Evolutionary conservation across 2,797 vertebrate species (phyloP), one percentile per base, ranked within the genome.

Genomic region (Lagocephalus sceleratus): DNA sequence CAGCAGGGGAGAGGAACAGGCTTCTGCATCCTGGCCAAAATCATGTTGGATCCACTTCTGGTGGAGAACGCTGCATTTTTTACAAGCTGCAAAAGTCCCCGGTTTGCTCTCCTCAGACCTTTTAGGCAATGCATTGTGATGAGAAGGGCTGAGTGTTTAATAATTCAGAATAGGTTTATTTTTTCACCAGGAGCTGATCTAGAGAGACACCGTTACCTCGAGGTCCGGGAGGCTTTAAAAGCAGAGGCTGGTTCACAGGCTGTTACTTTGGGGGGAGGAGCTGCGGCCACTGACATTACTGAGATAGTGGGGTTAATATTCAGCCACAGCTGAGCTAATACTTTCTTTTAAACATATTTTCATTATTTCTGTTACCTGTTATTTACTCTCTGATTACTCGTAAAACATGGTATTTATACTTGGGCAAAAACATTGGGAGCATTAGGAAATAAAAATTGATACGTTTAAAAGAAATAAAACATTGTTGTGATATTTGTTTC

Each of bases 51-150:
- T 63, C 83, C 84, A 50, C 53, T 48, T 84, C 79, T 83, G 40
- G 64, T 46, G 42, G 60, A 67, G 61, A 71, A 65, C 19, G 79
- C 75, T 63, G 75, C 75, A 83, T 86, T 83, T 78, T 84, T 88
- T 26, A 89, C 72, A 5, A 89, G 54, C 68, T 81, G 77, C 50
- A 83, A 47, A 61, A 86, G 49, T 54, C 86, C 83, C 6, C 73
- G 69, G 62, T 85, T 84, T n/a, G 81, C 58, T 40, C 82, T 69
- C 64, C 84, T 82, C 23, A 91, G 66, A 58, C 73, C 74, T 75
- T 88, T 90, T 51, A 91, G 69, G 65, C 78, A 85, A 51, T 90
- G 87, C 88, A 90, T 90, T 63, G 56, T 77, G 54, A 74, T 51
- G 63, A 73, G 58, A 54, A 63, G 32, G 51, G 59, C 49, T 57